Percentiles rank a stretch among this genome's conserved stretches.
phyloP scores from a whole-genome alignment of 1,140 invertebrate species.

The Hydropsyche tenuis region DNA sequence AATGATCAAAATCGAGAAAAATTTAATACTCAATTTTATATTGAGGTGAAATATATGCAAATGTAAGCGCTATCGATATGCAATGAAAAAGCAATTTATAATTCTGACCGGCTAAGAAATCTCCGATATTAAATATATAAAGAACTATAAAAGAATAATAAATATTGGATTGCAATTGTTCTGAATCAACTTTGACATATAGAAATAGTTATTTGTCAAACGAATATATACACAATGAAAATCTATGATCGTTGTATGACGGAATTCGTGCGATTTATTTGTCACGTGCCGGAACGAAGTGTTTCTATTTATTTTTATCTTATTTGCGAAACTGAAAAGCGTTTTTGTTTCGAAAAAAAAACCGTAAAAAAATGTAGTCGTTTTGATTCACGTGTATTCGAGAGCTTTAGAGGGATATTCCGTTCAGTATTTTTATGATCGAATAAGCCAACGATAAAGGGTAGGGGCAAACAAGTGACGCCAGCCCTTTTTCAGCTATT shows the following conservation, averaged over 20 bases:
- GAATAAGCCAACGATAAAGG: constrained; percentile 25
- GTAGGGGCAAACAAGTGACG: constrained; percentile 22
- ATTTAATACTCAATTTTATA: constrained; percentile 1
- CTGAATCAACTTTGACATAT: no score
- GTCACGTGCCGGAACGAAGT: constrained; percentile 16
- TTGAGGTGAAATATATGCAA: background rate
- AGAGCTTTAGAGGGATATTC: constrained; percentile 12
- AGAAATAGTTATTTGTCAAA: no score
- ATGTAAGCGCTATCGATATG: constrained; percentile 2
- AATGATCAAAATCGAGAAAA: background rate
- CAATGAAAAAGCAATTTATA: background rate
- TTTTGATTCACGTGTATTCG: constrained; percentile 19
- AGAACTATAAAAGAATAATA: no score
- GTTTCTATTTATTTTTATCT: constrained; percentile 24
- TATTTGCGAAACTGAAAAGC: background rate
- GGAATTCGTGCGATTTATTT: background rate
- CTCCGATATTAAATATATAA: no score
- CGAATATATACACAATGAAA: no score
- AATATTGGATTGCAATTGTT: no score
- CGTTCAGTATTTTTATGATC: constrained; percentile 24
- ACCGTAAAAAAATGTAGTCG: constrained; percentile 16
- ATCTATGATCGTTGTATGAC: no score
- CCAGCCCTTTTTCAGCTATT: constrained; percentile 21
- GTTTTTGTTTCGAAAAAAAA: constrained; percentile 21
- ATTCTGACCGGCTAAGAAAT: no score